Percentiles rank a stretch among this genome's conserved stretches.
phyloP scores from a whole-genome alignment of 2,888 invertebrate species.

The Busseola fusca region DNA sequence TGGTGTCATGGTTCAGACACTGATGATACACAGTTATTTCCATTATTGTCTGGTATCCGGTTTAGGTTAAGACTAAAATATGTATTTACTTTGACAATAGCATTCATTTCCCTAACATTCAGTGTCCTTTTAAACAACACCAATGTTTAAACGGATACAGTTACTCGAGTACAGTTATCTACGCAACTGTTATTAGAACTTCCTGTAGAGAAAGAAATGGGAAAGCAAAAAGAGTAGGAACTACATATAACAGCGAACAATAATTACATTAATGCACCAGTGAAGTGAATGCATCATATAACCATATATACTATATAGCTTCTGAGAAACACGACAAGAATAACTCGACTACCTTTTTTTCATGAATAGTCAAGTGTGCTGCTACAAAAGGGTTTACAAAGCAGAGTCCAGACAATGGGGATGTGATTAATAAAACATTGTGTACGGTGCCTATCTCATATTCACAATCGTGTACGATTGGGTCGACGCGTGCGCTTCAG shows the following conservation, averaged over 20 bases:
- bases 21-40: not conserved
- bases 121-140: slow-evolving; percentile 34
- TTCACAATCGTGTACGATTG: slow-evolving; percentile 63
- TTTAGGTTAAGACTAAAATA: slow-evolving; percentile 19
- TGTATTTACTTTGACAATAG: slow-evolving; percentile 20
- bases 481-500: slow-evolving; percentile 67
- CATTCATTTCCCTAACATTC: slow-evolving; percentile 17
- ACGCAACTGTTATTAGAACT: slow-evolving; percentile 39
- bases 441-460: slow-evolving; percentile 69
- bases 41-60: slow-evolving; percentile 9
- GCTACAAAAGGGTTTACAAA: slow-evolving; percentile 69
- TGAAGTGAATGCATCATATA: slow-evolving; percentile 38
- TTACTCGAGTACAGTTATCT: slow-evolving; percentile 45
- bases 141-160: slow-evolving; percentile 43
- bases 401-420: slow-evolving; percentile 72
- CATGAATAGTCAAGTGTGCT: slow-evolving; percentile 70
- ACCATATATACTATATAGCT: not conserved
- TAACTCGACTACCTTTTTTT: slow-evolving; percentile 57
- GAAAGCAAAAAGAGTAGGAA: slow-evolving; percentile 39
- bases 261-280: slow-evolving; percentile 54
- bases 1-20: not conserved
- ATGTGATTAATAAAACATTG: slow-evolving; percentile 83
- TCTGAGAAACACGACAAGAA: slow-evolving; percentile 50
- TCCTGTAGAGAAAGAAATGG: slow-evolving; percentile 37
- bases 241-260: slow-evolving; percentile 36